Conservation (phyloP, 2,888 invertebrate genomes). For the Incurvaria masculella region DNA sequence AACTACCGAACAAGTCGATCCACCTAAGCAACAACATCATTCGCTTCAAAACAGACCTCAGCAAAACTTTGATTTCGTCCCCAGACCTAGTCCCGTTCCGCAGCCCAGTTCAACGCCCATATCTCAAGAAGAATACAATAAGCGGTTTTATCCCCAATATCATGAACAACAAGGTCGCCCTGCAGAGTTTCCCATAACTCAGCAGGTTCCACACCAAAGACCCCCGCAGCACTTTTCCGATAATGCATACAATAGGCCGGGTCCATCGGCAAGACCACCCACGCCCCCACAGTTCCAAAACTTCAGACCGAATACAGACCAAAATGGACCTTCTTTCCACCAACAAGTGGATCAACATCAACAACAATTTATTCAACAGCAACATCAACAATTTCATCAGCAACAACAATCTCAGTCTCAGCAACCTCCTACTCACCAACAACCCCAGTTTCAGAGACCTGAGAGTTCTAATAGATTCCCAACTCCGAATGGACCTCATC, state of each 20-base stretch:
- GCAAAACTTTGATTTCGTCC: constrained; percentile 31
- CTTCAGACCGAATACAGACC: constrained; percentile 40
- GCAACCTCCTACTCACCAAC: constrained; percentile 23
- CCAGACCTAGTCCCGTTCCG: constrained; percentile 27
- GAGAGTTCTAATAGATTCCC: not conserved
- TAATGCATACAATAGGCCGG: constrained; percentile 33
- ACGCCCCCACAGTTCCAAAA: constrained; percentile 40
- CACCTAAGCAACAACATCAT: constrained; percentile 40
- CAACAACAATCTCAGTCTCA: constrained; percentile 27
- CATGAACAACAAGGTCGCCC: constrained; percentile 36
- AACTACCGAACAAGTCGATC: constrained; percentile 45
- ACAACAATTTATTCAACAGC: constrained; percentile 27
- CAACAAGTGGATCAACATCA: constrained; percentile 25
- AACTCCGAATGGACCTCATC: not conserved
- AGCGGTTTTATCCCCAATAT: constrained; percentile 24
- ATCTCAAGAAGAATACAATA: constrained; percentile 16
- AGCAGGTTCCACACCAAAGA: constrained; percentile 50
- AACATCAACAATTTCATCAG: constrained; percentile 32
- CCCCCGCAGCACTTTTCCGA: constrained; percentile 40
- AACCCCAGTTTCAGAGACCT: not conserved
- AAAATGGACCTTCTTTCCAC: constrained; percentile 39
- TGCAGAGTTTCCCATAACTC: constrained; percentile 33
- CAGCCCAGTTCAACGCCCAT: constrained; percentile 27
- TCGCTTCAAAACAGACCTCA: constrained; percentile 34
- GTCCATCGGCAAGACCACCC: constrained; percentile 32